Base-by-base conservation (phyloP, 2,113 vertebrate genomes). In the Coturnix japonica region DNA sequence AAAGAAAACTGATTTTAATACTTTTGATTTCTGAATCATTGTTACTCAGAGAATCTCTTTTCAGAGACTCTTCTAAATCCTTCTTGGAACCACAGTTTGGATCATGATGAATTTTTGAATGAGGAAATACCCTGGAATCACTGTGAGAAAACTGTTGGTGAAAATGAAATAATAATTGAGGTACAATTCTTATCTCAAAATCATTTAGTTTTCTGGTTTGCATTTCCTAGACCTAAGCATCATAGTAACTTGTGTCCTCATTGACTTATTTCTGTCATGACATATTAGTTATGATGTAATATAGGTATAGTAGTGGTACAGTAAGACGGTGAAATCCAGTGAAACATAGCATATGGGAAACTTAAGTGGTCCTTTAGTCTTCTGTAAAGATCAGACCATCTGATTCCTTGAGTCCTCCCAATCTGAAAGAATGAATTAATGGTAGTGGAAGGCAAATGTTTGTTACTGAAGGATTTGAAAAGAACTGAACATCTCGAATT, bases 191-290 rank as follows among this genome's bases (percentile, higher is more conserved):
- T 75, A 16, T 72, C 75, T 90, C 33, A 47, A 31, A 6, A 9
- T 1, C 16, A 35, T 85, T 86, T 63, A 9, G 41, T 73, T 72
- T 88, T 73, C 60, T 39, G 26, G 8, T 86, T 65, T 63, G 43
- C 25, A 31, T 51, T 74, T 59, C 16, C 57, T 44, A 57, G 63
- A 84, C 39, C 30, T 79, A 81, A 72, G 20, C 44, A n/a, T 61
- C 57, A 53, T 37, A 19, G 41, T 56, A 73, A 4, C 14, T 88
- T 69, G 26, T 11, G 26, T 61, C 56, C 39, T 65, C 44, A 71
- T 28, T 88, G 76, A 67, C 39, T 88, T 71, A 56, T 61, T 92
- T 94, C 46, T 93, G n/a, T 80, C 67, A 54, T 37, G 33, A 43
- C 9, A 7, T 13, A 3, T 74, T 85, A 89, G 47, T 25, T 77